phyloP scores from a whole-genome alignment of 2,888 invertebrate species.

The Megamerina dolium region DNA sequence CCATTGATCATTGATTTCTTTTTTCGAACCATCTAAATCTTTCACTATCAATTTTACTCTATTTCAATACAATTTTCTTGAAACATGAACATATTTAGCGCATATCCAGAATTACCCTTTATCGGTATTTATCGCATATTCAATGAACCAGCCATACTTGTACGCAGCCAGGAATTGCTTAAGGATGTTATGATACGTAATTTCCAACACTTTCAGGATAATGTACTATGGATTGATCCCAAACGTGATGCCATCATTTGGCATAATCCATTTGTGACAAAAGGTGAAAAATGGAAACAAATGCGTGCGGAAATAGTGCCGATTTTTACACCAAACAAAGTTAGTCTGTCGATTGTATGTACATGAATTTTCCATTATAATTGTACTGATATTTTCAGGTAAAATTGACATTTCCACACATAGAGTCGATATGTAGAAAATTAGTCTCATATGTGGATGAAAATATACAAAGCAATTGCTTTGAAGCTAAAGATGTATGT shows the following conservation, averaged over 20 bases:
- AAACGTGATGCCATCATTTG: conserved; percentile 26
- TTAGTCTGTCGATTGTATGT: background rate
- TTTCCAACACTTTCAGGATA: conserved; percentile 31
- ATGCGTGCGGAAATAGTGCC: conserved; percentile 33
- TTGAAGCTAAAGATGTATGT: conserved; percentile 33
- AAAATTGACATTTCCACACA: conserved; percentile 29
- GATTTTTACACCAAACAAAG: conserved; percentile 35
- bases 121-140: conserved; percentile 35
- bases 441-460: conserved; percentile 22
- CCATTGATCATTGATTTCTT: too few species aligned
- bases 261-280: conserved; percentile 34
- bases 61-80: background rate
- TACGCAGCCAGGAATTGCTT: conserved; percentile 29
- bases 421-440: conserved; percentile 25
- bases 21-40: too few species aligned
- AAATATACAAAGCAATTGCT: conserved; percentile 14
- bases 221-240: conserved; percentile 29
- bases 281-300: conserved; percentile 30
- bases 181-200: conserved; percentile 32
- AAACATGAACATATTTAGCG: conserved; percentile 13
- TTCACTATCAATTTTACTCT: too few species aligned
- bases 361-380: background rate
- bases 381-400: conserved; percentile 17
- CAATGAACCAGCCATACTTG: conserved; percentile 33
- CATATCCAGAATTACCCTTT: conserved; percentile 23